Base-by-base conservation (phyloP, 2,113 vertebrate genomes). In the Arvicanthis niloticus region DNA sequence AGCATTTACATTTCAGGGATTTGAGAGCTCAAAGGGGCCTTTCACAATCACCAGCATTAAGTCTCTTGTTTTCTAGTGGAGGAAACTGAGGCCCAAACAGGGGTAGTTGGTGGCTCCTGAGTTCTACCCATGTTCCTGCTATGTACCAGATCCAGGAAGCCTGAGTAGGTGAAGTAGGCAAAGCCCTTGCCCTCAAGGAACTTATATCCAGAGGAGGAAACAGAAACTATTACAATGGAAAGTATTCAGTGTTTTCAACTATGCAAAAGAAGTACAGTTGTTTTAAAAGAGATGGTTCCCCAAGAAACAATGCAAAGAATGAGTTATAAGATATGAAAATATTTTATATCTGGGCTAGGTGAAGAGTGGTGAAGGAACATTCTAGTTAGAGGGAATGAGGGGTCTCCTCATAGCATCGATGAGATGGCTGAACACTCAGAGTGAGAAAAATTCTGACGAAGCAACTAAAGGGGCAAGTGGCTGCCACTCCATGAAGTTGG, bases 1-100 rank as follows among this genome's bases (percentile, higher is more conserved):
- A 92, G 95, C 81, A 92, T 96, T 93, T 94, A 86, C 97, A 98
- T 98, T 97, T 92, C 13, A 53, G 95, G 81, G 96, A 93, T 70
- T 58, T 86, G 93, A 93, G 88, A 96, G 67, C 92, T 94, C 92
- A 93, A 84, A 95, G 93, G 37, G 56, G 40, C 29, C 92, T 95
- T 95, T 97, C 81, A 93, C 1, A 10, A 10, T 62, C 1, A 0
- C 51, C 13, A 62, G 5, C 4, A 16, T 45, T 29, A 68, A 93
- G 88, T 73, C 42, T 45, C 42, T 91, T 7, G 0, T 75, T 96
- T 96, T 88, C 77, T 84, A n/a, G 65, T 7, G 42, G 80, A 96
- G 89, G 94, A 96, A 91, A 92, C 95, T 68, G 93, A 97, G 95
- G 90, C 73, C 60, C 82, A 65, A n/a, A 15, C 0, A 22, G 68